Base-by-base conservation (phyloP, 2,888 invertebrate genomes). In the Elegia similella region DNA sequence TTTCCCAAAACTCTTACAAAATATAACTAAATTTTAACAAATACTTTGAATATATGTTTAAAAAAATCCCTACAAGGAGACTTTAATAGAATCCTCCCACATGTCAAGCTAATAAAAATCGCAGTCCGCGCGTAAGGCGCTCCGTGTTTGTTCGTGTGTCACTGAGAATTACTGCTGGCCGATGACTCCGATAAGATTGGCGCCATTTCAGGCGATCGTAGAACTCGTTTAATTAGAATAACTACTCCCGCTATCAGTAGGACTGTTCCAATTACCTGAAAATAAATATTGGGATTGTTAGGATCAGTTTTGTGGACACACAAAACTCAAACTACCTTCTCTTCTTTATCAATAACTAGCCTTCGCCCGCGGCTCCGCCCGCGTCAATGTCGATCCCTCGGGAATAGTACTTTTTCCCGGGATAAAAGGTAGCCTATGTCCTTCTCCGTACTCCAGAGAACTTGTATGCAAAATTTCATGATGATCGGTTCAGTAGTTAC, bases 191-290 rank as follows among this genome's bases (percentile, higher is more conserved):
- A 87, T 0, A 86, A 59, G 30, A 89, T 84, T 1, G 82, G 80
- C n/a, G 66, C 13, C 0, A 71, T 75, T 0, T 83, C 85, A 0
- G 86, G 75, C 0, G 86, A 77, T 1, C 60, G 67, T 1, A 89
- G 13, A 7, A 87, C 54, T 30, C 73, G 80, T 50, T 69, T 78
- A 1, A 87, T 62, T n/a, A 90, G 61, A 7, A 86, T 61, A 7
- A 63, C 58, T 23, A 90, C 80, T 1, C 88, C 90, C 1, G 65
- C 62, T 43, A 84, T 62, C 8, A 89, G 64, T 0, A 90, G 69
- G 0, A 66, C 54, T 1, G 84, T 65, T 3, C 90, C 90, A 47
- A 88, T 73, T 0, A 67, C 80, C 90, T 90, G 79, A 1, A 73
- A 75, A 30, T 16, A 29, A 47, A 34, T 10, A 38, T 38, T 38